Base-by-base conservation (phyloP, 1,140 invertebrate genomes). In the Brachystomella parvula region DNA sequence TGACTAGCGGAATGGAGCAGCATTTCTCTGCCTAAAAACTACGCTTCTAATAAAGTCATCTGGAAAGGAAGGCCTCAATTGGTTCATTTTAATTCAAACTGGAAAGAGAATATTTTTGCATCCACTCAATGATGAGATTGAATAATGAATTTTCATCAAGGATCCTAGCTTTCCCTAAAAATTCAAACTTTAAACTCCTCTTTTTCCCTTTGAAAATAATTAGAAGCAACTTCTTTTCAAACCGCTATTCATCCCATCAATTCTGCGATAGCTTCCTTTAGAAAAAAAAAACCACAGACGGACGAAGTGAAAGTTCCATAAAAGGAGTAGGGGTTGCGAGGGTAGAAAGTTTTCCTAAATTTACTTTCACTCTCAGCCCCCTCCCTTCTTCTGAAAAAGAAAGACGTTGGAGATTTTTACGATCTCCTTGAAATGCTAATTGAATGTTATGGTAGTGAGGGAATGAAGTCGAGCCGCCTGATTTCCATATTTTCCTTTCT, bases 141-240 rank as follows among this genome's bases (percentile, higher is more conserved):
- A 53, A 53, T 53, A 69, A 69, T 69, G 67, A 69, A 66, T 69
- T 69, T 69, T 69, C 68, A 69, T 69, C 61, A 69, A 69, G 63
- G 64, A 59, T 44, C 58, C 61, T 44, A 56, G 44, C 21, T 58
- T 66, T 44, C 32, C 64, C 47, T 59, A 49, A 28, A 28, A 33
- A 26, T 61, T 29, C 1, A 59, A 29, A n/a, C 21, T 56, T 12
- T 47, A 29, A 29, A 26, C 21, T 47, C n/a, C 28, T 19, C 31
- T 39, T 17, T 21, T 21, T 3, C 31, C 2, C 44, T 32, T 28
- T 2, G 39, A 39, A 47, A 39, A 39, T 21, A 39, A 47, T 32
- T 35, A 24, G 44, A 35, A 47, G 12, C 21, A 61, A 39, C 35
- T 2, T 31, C 33, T 31, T 31, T 33, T 31, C 21, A 24, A 32